Conservation (phyloP, 2,797 vertebrate genomes). For the Falco berigora region DNA sequence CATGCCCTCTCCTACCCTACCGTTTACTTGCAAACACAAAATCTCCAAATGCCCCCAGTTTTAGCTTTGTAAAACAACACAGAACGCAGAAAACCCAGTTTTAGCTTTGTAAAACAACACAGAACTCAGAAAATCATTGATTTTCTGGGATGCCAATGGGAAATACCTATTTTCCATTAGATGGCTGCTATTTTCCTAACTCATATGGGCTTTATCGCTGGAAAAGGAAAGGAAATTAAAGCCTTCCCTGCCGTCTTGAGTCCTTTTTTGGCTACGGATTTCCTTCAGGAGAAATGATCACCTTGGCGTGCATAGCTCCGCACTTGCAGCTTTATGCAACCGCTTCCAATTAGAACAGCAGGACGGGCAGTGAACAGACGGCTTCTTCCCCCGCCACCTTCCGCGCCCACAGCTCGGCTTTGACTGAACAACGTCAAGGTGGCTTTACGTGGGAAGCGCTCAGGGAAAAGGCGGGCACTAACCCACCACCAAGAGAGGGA, state of each 20-base stretch:
- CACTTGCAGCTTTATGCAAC: background rate
- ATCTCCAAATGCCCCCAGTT: background rate
- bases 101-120: background rate
- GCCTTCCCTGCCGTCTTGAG: background rate
- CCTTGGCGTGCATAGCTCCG: background rate
- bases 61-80: background rate
- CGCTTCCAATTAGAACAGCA: background rate
- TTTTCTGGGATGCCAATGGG: background rate
- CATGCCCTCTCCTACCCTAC: background rate
- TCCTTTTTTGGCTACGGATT: background rate
- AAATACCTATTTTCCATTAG: background rate
- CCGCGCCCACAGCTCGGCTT: background rate
- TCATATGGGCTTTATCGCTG: background rate
- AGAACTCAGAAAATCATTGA: background rate
- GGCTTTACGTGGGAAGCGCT: background rate
- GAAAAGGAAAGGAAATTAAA: background rate
- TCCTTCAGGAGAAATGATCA: background rate
- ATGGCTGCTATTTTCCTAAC: background rate
- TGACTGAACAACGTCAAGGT: background rate
- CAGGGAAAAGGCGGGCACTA: background rate
- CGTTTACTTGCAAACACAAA: background rate
- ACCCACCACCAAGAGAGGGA: background rate
- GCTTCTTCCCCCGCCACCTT: background rate
- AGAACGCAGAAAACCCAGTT: too few species aligned
- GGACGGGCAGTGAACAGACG: background rate